Evolutionary conservation across 1,140 invertebrate genomes (phyloP).

Genomic region (Drosophila melanogaster): Release_6_plus_ISO1_MT NC_004354.4:16166001-16166500

Average conservation of each 20-base stretch:
- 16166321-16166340: too few relatives aligned
- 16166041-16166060: slow-evolving; percentile 42
- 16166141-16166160: neutral
- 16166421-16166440: neutral
- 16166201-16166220: neutral
- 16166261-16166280: neutral
- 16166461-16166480: neutral
- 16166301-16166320: too few relatives aligned
- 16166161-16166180: neutral
- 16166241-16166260: neutral
- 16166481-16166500: neutral
- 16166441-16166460: neutral
- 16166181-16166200: too few relatives aligned
- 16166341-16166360: too few relatives aligned
- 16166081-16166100: neutral
- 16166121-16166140: neutral
- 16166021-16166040: slow-evolving; percentile 26
- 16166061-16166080: slow-evolving; percentile 7
- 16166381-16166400: neutral
- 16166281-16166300: too few relatives aligned
- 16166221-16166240: neutral
- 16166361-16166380: too few relatives aligned
- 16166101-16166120: slow-evolving; percentile 4
- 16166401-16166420: neutral
- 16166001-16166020: slow-evolving; percentile 57